These are phyloP conservation scores for Nibea albiflora DNA, from an alignment of 2,113 vertebrate species.

Conservation along the genomic window DNA sequence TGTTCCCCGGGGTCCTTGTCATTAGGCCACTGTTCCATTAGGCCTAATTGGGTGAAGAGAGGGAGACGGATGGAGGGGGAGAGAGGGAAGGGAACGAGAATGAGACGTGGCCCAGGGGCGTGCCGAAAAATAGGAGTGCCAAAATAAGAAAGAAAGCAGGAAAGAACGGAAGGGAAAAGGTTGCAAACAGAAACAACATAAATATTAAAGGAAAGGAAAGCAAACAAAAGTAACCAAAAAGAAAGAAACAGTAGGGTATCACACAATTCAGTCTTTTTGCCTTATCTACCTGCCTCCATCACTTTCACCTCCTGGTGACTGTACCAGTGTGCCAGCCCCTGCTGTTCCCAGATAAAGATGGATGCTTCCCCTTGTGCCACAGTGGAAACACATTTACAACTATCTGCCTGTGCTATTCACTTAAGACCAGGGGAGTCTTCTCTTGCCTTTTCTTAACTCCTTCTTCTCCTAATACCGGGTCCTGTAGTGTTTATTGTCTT, in stretches of 20 bases:
- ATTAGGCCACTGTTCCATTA: constrained; percentile 80
- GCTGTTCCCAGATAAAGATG: constrained; percentile 62
- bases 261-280: neutral
- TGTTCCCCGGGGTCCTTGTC: constrained; percentile 75
- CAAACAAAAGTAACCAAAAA: constrained; percentile 11
- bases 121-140: constrained; percentile 9
- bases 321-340: constrained; percentile 44
- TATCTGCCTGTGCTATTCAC: constrained; percentile 39
- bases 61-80: constrained; percentile 47
- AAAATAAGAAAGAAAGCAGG: constrained; percentile 13
- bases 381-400: constrained; percentile 57
- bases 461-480: neutral
- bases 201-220: neutral
- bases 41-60: constrained; percentile 76
- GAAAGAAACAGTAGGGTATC: neutral
- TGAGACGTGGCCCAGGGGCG: constrained; percentile 42
- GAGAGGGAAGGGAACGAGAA: constrained; percentile 27
- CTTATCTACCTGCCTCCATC: constrained; percentile 6
- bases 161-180: neutral
- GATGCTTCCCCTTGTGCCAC: constrained; percentile 42
- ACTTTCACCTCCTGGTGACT: constrained; percentile 14
- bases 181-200: neutral
- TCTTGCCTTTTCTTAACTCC: neutral
- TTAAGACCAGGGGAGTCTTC: neutral
- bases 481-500: neutral